A percentile compares a stretch with the other conserved stretches of the same genome.
phyloP scores from a whole-genome alignment of 2,888 invertebrate species.

The Lucinisca nassula region DNA sequence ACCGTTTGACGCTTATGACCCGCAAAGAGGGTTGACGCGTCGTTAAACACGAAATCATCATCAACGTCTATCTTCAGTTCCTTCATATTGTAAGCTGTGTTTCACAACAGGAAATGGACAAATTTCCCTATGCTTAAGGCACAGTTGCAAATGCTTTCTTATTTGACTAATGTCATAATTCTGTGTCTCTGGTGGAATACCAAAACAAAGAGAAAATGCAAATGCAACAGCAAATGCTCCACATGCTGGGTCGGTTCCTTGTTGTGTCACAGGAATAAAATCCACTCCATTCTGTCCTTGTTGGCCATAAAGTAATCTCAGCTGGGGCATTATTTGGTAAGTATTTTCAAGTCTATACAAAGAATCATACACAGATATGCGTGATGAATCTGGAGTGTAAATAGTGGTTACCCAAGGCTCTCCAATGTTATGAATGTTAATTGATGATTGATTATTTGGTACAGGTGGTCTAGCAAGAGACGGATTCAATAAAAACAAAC shows the following conservation, averaged over 20 bases:
- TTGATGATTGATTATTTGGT: too few relatives aligned
- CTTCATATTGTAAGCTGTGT: too few relatives aligned
- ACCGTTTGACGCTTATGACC: too few relatives aligned
- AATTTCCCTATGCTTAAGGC: not conserved
- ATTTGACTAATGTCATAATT: not conserved
- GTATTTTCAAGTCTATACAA: not conserved
- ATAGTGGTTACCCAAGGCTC: not conserved
- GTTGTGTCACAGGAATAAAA: conserved; percentile 12
- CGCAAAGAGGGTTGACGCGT: too few relatives aligned
- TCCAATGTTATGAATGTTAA: not conserved
- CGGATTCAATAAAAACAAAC: not conserved
- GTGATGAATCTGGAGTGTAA: not conserved
- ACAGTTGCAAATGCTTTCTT: not conserved
- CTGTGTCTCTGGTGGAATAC: not conserved
- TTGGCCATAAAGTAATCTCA: not conserved
- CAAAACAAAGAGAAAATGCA: conserved; percentile 5
- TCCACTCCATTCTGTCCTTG: not conserved
- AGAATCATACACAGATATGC: conserved; percentile 4
- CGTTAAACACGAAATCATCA: too few relatives aligned
- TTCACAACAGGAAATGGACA: not conserved
- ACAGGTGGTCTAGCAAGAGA: not conserved
- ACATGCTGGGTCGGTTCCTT: conserved; percentile 20
- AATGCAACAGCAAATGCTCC: conserved; percentile 25
- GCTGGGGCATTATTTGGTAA: not conserved
- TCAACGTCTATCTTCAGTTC: too few relatives aligned